Base-by-base conservation (phyloP, 1,140 invertebrate genomes). In the Drosophila dunni region DNA sequence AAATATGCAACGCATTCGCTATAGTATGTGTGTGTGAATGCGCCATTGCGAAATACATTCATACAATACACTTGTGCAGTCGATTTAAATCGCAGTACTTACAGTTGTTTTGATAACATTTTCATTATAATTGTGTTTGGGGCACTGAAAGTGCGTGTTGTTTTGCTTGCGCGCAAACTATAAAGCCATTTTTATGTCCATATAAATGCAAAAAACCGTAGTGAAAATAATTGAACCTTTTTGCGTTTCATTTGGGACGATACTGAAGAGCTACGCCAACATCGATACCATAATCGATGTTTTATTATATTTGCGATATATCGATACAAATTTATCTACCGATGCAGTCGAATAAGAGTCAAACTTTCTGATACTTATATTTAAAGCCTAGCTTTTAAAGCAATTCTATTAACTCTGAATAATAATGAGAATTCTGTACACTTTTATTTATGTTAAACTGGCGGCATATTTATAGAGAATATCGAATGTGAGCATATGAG, bases 161-260 rank as follows among this genome's bases (percentile, higher is more conserved):
- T 62, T 85, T 84, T 89, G 90, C 86, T 85, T 85, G 76, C 72
- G 83, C 77, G 79, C 81, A 90, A 82, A 78, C 86, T 91, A 91
- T 70, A 91, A 57, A 91, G 72, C 86, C 90, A 91, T 91, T 81
- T 91, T 91, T 82, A 91, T 75, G 78, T 79, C 64, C 78, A 89
- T 80, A 91, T 90, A 91, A 91, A 89, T 91, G 90, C 90, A 67
- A 79, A 77, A 89, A 79, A 78, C 67, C 75, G 78, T 56, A 54
- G 15, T 36, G 64, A 77, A 78, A 89, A 89, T 66, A 78, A 48
- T 75, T 79, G 54, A 42, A 78, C 67, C 75, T 91, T 91, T 90
- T 91, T 91, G 71, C 86, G 90, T 91, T 90, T 91, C 90, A 91
- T 91, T 90, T 77, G 90, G 75, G 78, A 85, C 46, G 58, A 77